A percentile compares a stretch with the other conserved stretches of the same genome.
Conservation (phyloP, 2,113 vertebrate genomes). For the Epinephelus cyanopodus region DNA sequence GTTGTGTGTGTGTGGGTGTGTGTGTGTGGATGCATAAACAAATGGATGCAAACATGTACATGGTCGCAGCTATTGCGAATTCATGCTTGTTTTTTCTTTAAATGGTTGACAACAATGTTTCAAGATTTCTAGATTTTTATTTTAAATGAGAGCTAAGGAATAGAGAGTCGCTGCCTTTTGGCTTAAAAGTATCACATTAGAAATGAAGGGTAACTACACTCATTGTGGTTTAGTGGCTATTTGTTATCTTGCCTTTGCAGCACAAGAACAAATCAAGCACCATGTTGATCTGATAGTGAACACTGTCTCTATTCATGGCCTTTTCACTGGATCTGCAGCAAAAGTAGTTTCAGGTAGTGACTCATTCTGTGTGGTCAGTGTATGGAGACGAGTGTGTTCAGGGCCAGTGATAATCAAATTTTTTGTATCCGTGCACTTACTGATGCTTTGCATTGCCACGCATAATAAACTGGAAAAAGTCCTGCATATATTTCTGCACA, state of each 20-base stretch:
- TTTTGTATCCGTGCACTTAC: not conserved
- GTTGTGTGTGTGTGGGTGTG: no score
- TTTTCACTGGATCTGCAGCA: not conserved
- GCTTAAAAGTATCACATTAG: not conserved
- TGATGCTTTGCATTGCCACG: not conserved
- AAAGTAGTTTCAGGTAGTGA: not conserved
- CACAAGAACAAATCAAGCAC: not conserved
- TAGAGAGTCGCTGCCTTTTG: not conserved
- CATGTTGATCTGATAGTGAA: not conserved
- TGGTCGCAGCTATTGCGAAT: no score
- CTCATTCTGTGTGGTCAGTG: not conserved
- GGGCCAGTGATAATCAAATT: not conserved
- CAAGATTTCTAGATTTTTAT: not conserved
- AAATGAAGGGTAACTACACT: not conserved
- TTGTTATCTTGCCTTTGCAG: not conserved
- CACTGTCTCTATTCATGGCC: not conserved
- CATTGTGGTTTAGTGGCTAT: not conserved
- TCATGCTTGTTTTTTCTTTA: no score
- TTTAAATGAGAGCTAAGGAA: not conserved
- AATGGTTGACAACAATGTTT: not conserved
- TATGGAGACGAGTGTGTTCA: not conserved
- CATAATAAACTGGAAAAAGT: not conserved
- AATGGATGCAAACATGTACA: no score
- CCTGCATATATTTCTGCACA: not conserved
- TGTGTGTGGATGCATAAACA: no score